Evolutionary conservation across 2,888 invertebrate genomes (phyloP), one percentile per base, ranked within the genome.

Genomic region (Acleris holmiana): DNA sequence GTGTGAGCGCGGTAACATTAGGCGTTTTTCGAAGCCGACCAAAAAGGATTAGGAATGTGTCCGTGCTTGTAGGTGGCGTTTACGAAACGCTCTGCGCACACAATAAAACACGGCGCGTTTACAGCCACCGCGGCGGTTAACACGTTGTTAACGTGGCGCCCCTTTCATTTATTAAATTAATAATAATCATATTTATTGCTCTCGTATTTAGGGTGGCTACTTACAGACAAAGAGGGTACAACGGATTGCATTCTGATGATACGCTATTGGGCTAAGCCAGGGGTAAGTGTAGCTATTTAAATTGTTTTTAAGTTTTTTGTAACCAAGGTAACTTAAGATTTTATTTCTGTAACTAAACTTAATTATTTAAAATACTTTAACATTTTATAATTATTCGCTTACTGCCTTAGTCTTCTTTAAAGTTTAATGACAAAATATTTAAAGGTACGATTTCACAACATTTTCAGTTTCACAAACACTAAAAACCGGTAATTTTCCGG

Each of bases 81-180:
- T 73, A 69, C 65, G 68, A 70, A 68, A 69, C 70, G 69, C 68
- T 67, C 66, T 61, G 67, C 65, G 67, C 64, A 68, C 73, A 69
- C 73, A 75, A 71, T 74, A 76, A 70, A 71, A 75, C 67, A 69
- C 67, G 51, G 68, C 29, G 75, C 76, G 76, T 74, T 76, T 74
- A 76, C 71, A 76, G 68, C 71, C 67, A 57, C 68, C 69, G 69
- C 61, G 66, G 68, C 71, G 76, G 76, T 80, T 80, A 80, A 77
- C 82, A 82, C 76, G 73, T 74, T 76, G 74, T 78, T 74, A 79
- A 75, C 71, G 71, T 68, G 74, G 70, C 77, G 74, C 76, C 76
- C 72, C 74, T 79, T 80, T 79, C 77, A 83, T 84, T 80, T 78
- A 80, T 76, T 77, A 80, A 73, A 75, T 72, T 76, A 75, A 76